Conservation (phyloP, 92 coral and sea anemone genomes). For the Phenganax stokvisi region DNA sequence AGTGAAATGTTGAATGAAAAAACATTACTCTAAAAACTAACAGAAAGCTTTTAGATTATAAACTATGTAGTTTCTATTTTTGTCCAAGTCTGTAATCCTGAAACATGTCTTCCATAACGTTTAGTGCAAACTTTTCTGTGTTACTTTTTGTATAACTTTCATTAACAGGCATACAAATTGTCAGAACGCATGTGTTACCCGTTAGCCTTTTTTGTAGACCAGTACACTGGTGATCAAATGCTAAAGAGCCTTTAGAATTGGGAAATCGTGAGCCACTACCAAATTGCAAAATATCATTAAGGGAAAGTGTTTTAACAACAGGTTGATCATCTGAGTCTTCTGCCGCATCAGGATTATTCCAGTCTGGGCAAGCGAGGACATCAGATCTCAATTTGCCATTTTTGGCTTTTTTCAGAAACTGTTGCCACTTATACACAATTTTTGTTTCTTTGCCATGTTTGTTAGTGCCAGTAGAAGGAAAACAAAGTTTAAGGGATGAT, state of each 20-base stretch:
- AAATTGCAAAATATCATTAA: conserved; percentile 49
- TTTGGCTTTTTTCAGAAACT: conserved; percentile 40
- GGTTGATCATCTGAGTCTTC: neutral
- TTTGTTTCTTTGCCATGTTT: conserved; percentile 46
- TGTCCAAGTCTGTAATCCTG: conserved; percentile 46
- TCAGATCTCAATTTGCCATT: conserved; percentile 37
- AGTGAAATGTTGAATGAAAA: neutral
- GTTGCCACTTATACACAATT: conserved; percentile 52
- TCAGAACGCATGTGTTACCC: conserved; percentile 51
- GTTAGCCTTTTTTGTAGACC: conserved; percentile 35
- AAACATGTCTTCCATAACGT: conserved; percentile 48
- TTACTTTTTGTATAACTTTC: conserved; percentile 26
- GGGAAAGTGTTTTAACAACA: conserved; percentile 29
- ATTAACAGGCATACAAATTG: conserved; percentile 51
- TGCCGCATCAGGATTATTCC: neutral
- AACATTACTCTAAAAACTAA: neutral
- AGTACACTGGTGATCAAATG: conserved; percentile 44
- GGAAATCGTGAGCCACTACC: conserved; percentile 54
- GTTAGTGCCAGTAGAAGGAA: conserved; percentile 29
- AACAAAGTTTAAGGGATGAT: conserved; percentile 47
- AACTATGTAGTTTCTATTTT: neutral
- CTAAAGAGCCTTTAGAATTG: conserved; percentile 47
- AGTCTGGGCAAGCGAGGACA: conserved; percentile 34
- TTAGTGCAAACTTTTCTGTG: conserved; percentile 28
- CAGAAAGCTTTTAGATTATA: neutral